Conservation (phyloP, 1,140 invertebrate species). For the Atta colombica region DNA sequence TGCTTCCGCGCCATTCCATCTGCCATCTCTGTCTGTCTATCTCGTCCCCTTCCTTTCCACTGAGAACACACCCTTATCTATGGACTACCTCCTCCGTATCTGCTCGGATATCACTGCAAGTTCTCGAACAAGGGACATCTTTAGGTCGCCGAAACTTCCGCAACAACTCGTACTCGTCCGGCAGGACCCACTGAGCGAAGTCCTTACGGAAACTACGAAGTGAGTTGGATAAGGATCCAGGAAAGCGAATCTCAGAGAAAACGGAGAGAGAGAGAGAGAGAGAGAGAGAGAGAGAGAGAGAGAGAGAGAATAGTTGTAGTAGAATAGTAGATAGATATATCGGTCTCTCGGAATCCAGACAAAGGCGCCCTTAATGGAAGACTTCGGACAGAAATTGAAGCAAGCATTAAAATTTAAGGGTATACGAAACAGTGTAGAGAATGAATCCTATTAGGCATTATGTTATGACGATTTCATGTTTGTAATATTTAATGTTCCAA, state of each 20-base stretch:
- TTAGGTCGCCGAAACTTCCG: conserved; percentile 63
- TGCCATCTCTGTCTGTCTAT: not conserved
- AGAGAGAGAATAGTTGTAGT: not conserved
- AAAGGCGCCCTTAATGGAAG: conserved; percentile 51
- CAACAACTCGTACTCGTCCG: conserved; percentile 58
- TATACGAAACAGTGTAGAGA: not conserved
- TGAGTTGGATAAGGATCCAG: conserved; percentile 68
- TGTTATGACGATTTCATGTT: not conserved
- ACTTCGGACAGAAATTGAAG: conserved; percentile 33
- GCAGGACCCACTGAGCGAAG: conserved; percentile 23
- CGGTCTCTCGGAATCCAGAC: conserved; percentile 6
- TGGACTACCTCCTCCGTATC: conserved; percentile 60
- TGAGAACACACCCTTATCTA: conserved; percentile 43
- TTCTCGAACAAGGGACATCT: conserved; percentile 63
- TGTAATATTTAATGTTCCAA: conserved; percentile 9
- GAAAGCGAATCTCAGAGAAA: conserved; percentile 39
- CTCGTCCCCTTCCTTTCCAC: conserved; percentile 18
- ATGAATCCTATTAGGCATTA: not conserved
- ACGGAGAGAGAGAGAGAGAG: conserved; percentile 3
- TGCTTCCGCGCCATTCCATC: not conserved
- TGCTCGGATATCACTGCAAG: conserved; percentile 66
- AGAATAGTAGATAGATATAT: conserved; percentile 26
- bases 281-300: not conserved
- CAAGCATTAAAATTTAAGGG: conserved; percentile 38
- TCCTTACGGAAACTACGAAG: conserved; percentile 64